Conservation (phyloP, 2,888 invertebrate genomes). For the Dendrolimus pini region DNA sequence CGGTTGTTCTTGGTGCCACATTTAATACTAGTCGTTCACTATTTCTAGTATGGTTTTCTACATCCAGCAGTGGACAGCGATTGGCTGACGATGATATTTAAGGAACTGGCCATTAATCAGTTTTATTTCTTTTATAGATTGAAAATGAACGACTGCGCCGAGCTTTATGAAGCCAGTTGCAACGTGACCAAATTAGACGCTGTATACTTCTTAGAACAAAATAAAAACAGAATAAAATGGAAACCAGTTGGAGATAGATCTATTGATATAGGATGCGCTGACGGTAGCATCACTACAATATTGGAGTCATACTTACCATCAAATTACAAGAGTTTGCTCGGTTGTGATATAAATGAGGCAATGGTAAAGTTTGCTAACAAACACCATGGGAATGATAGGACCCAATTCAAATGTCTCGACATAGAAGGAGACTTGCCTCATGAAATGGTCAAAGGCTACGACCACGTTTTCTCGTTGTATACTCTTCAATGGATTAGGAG, state of each 20-base stretch:
- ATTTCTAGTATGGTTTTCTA: too few relatives aligned
- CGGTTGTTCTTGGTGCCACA: too few relatives aligned
- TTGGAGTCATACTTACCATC: slow-evolving; percentile 78
- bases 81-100: too few relatives aligned
- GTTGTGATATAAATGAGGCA: slow-evolving; percentile 81
- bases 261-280: slow-evolving; percentile 85
- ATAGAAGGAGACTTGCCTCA: slow-evolving; percentile 71
- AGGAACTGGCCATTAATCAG: too few relatives aligned
- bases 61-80: too few relatives aligned
- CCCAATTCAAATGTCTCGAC: slow-evolving; percentile 74
- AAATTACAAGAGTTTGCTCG: slow-evolving; percentile 71
- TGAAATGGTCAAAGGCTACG: slow-evolving; percentile 69
- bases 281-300: slow-evolving; percentile 80
- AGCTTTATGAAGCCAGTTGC: slow-evolving; percentile 81
- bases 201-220: slow-evolving; percentile 79
- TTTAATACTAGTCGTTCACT: too few relatives aligned
- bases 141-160: slow-evolving; percentile 78
- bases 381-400: slow-evolving; percentile 58
- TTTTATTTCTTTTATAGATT: slow-evolving; percentile 2
- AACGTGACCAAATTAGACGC: slow-evolving; percentile 79
- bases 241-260: slow-evolving; percentile 59
- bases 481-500: slow-evolving; percentile 88
- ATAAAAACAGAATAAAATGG: slow-evolving; percentile 76
- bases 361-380: slow-evolving; percentile 82
- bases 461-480: slow-evolving; percentile 86